Evolutionary conservation across 2,888 invertebrate species (phyloP).

Genomic region (Limnephilus marmoratus): DNA sequence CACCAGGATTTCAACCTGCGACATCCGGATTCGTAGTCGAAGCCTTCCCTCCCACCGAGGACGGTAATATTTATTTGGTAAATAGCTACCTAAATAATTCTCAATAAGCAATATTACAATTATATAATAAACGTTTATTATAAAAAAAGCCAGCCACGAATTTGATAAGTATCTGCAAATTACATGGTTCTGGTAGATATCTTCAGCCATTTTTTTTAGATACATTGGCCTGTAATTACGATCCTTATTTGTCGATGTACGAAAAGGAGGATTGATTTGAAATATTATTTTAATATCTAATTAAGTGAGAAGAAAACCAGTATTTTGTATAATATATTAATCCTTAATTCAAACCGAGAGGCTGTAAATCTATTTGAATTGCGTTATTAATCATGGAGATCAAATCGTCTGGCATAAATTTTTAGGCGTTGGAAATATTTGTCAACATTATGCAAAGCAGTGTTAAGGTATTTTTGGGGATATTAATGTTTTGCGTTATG

Average conservation of each 20-base stretch:
- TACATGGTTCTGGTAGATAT: not conserved
- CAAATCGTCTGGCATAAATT: not conserved
- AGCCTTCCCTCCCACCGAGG: no score
- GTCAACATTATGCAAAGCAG: constrained; percentile 33
- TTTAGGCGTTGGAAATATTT: constrained; percentile 12
- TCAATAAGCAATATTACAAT: not conserved
- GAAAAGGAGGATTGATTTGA: not conserved
- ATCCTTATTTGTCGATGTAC: not conserved
- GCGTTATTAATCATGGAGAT: constrained; percentile 19
- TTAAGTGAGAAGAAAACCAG: constrained; percentile 27
- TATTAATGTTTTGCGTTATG: constrained; percentile 2
- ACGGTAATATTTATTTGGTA: not conserved
- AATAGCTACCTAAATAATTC: not conserved
- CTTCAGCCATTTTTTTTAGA: not conserved
- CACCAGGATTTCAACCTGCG: no score
- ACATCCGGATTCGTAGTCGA: no score
- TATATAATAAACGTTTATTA: not conserved
- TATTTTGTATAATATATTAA: constrained; percentile 4
- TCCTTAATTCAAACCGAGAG: not conserved
- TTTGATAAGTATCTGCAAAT: constrained; percentile 7
- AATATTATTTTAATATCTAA: not conserved
- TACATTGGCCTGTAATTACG: not conserved
- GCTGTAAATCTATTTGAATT: not conserved
- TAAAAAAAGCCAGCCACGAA: not conserved
- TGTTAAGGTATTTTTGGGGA: not conserved